Evolutionary conservation across 2,888 invertebrate genomes (phyloP).

Genomic region (Drosophila tripunctata): DNA sequence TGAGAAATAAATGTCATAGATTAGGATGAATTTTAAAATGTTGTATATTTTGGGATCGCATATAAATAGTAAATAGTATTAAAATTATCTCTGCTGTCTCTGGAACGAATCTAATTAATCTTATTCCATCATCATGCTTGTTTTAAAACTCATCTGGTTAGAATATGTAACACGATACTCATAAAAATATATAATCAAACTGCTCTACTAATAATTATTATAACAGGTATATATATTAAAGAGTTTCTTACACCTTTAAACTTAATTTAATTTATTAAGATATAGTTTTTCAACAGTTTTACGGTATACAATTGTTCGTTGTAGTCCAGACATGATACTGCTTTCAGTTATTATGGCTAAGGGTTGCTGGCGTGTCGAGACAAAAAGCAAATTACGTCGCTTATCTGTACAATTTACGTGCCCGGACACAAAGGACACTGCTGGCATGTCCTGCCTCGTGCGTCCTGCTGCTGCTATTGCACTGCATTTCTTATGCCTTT

Average conservation of each 20-base stretch:
- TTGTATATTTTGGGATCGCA: too few species aligned
- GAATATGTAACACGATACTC: too few species aligned
- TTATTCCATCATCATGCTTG: too few species aligned
- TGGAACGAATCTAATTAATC: too few species aligned
- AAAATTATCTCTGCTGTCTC: too few species aligned
- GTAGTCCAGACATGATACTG: background rate
- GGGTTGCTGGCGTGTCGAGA: slow-evolving; percentile 35
- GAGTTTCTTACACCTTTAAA: background rate
- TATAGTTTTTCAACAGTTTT: background rate
- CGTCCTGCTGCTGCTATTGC: background rate
- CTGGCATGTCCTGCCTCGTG: slow-evolving; percentile 27
- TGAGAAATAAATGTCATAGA: too few species aligned
- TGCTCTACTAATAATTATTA: too few species aligned
- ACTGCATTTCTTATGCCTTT: slow-evolving; percentile 62
- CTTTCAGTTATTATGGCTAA: slow-evolving; percentile 26
- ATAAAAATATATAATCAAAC: too few species aligned
- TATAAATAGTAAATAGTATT: too few species aligned
- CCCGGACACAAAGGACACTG: slow-evolving; percentile 47
- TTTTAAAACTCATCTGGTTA: too few species aligned
- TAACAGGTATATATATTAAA: too few species aligned
- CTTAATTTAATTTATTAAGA: background rate
- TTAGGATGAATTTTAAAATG: too few species aligned
- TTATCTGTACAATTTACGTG: slow-evolving; percentile 64
- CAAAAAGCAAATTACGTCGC: slow-evolving; percentile 61
- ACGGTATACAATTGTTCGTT: background rate